Evolutionary conservation across 2,113 vertebrate species (phyloP), one percentile per base, ranked within the genome.

Genomic region (Colinus virginianus): DNA sequence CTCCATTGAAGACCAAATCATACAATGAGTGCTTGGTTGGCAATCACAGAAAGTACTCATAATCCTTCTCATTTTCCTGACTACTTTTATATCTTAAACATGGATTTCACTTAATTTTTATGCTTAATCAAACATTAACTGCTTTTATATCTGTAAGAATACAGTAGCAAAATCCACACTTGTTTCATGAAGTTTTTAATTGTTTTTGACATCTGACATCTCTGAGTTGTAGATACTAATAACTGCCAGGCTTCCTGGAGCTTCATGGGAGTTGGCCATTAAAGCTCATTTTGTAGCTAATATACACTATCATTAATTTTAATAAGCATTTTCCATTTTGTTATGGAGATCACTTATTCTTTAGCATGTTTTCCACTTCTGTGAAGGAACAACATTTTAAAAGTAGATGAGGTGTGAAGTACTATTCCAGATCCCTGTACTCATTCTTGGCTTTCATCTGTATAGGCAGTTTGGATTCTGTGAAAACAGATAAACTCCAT

Each of bases 381-480:
- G 62, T 63, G 71, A 93, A 69, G 71, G 62, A 76, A 88, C 45
- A 84, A 48, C 32, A 83, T 92, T 93, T 96, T 64, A 87, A 95
- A 96, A 92, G 78, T 62, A 95, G 63, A 90, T 81, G 45, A 95
- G 78, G 59, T 82, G n/a, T 92, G 74, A 95, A 95, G 43, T 87
- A 75, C 55, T 90, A 19, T 77, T 89, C 51, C 67, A 58, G 67
- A 77, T 42, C 30, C 92, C 62, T 82, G 19, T 86, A 88, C 78
- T 26, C 18, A 78, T 43, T 64, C 64, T 86, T 93, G 83, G 26
- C 78, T 87, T 78, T 79, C 45, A 92, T 87, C 53, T 49, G 61
- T 22, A 68, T 42, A 88, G n/a, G 55, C 40, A 76, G 81, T 94
- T 93, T 88, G 88, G 59, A 90, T 78, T 77, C 25, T 91, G 38